Base-by-base conservation (phyloP, 2,888 invertebrate genomes). In the Trichacis sp. region DNA sequence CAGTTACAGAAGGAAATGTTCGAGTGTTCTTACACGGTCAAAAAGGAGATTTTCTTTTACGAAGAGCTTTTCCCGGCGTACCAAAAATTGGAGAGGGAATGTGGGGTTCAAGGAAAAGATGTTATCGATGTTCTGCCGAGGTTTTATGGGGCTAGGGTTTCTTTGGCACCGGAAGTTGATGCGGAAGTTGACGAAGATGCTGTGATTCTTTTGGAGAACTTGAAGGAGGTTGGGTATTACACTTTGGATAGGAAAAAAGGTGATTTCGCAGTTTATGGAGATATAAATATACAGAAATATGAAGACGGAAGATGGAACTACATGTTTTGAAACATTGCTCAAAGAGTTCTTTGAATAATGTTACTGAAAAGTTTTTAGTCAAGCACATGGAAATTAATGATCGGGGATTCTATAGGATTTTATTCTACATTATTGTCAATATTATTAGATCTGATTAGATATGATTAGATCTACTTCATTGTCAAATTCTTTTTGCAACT, bases 171-270 rank as follows among this genome's bases (percentile, higher is more conserved):
- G 1, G 64, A 71, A 0, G 50, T 58, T 1, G 77, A 80, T 17
- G 87, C 88, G 0, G 87, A 88, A 62, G 87, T 89, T 0, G 88
- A 89, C 68, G 86, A 88, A 0, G 85, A 89, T 68, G 89, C 88
- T 0, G 86, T 88, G 0, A 80, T 90, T 9, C 73, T 90, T 2
- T 84, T 89, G 72, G 89, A 89, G 70, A 89, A 90, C 76, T 72
- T 89, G 1, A 88, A 87, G 62, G 68, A 73, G 0, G 76, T 80
- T 14, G 88, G 87, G 0, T 90, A 86, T 69, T 85, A 82, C 50
- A 86, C 86, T 0, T 87, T 85, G 1, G 85, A 88, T 61, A 84
- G 89, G 30, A 75, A 83, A 36, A 74, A 78, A 57, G 87, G 88
- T 53, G n/a, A n/a, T n/a, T n/a, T n/a, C n/a, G n/a, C n/a, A n/a